These are phyloP conservation scores for Conomelus anceps DNA, from an alignment of 2,888 invertebrate genomes.

Conservation along the genomic window DNA sequence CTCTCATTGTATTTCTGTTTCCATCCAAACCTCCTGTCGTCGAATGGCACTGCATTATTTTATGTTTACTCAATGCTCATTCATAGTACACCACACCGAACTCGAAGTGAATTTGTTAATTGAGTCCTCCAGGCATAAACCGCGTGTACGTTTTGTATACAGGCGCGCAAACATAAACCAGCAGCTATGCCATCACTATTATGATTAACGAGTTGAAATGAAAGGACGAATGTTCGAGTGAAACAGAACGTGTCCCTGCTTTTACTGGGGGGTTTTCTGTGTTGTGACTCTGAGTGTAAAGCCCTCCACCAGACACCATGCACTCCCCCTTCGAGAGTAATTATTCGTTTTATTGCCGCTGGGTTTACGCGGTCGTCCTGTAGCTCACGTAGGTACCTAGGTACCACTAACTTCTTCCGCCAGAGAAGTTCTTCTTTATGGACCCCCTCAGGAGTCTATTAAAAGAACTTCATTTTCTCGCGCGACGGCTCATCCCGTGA, in stretches of 20 bases:
- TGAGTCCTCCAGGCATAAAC: background rate
- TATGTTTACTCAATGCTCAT: background rate
- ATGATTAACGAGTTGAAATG: background rate
- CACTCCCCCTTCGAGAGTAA: background rate
- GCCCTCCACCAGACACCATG: background rate
- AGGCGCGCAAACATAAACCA: background rate
- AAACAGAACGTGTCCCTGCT: background rate
- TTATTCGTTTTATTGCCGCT: background rate
- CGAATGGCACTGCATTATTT: background rate
- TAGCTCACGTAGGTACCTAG: background rate
- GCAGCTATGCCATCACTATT: no score
- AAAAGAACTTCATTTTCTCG: background rate
- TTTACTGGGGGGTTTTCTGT: background rate
- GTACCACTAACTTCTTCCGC: background rate
- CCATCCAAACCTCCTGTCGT: background rate
- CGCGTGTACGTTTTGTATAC: background rate
- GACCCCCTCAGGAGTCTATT: background rate
- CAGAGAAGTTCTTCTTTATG: background rate
- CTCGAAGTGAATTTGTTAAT: background rate
- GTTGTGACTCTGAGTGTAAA: background rate
- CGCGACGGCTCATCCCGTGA: background rate
- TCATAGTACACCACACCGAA: no score
- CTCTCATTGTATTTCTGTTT: no score
- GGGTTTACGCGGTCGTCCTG: background rate
- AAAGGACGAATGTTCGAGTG: background rate